Percentiles rank a stretch among this genome's conserved stretches.
These are phyloP conservation scores for Uropetala carovei DNA, from an alignment of 2,888 invertebrate genomes.

Conservation along the genomic window DNA sequence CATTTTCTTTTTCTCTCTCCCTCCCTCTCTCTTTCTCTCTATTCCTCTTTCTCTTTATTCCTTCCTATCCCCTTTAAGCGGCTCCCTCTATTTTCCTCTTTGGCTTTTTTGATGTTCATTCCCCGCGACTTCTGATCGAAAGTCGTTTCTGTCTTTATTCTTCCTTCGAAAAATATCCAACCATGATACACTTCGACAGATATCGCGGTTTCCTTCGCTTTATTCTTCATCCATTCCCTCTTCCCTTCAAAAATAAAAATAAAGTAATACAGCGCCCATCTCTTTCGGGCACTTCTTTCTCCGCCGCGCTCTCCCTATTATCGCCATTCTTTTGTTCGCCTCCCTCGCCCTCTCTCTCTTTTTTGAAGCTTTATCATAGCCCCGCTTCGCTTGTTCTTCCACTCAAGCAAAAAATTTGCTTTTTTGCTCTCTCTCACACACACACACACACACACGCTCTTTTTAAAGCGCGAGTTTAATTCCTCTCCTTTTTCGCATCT, in stretches of 20 bases:
- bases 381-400: neutral
- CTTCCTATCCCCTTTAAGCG: slow-evolving; percentile 15
- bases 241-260: no score
- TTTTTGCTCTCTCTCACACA: no score
- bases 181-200: no score
- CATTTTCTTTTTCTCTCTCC: slow-evolving; percentile 4
- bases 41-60: neutral
- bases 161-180: no score
- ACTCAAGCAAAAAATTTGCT: neutral
- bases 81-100: neutral
- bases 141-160: neutral
- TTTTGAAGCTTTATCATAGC: neutral
- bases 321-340: neutral
- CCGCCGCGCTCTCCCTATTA: neutral
- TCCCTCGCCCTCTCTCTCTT: neutral
- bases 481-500: neutral
- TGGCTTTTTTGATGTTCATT: neutral
- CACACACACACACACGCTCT: neutral
- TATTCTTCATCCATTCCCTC: no score
- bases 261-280: no score
- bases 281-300: neutral
- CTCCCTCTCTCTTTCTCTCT: neutral
- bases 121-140: neutral
- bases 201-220: no score
- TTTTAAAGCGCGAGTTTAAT: neutral